Evolutionary conservation across 2,797 vertebrate genomes (phyloP).

Genomic region (Sarcophilus harrisii): DNA sequence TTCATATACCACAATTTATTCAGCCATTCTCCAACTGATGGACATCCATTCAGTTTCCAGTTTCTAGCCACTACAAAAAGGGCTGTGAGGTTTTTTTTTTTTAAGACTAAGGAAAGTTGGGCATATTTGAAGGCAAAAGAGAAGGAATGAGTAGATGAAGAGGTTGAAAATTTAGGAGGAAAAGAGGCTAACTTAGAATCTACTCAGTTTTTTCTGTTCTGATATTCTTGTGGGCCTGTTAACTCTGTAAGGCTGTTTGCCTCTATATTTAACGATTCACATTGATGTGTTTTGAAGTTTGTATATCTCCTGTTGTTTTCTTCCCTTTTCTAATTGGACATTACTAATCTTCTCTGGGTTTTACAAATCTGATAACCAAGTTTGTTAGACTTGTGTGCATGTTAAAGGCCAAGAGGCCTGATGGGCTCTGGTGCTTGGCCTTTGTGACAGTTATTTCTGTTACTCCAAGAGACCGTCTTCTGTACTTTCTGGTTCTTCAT

Average conservation of each 20-base stretch:
- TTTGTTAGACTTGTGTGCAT: not conserved
- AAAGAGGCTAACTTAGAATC: not conserved
- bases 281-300: not conserved
- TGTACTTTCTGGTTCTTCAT: not conserved
- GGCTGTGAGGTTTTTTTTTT: too few species aligned
- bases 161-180: not conserved
- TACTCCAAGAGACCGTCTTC: not conserved
- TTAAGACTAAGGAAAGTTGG: not conserved
- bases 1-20: too few species aligned
- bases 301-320: not conserved
- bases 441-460: not conserved
- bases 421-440: not conserved
- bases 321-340: not conserved
- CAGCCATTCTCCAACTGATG: too few species aligned
- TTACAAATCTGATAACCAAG: not conserved
- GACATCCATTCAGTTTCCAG: too few species aligned
- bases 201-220: not conserved
- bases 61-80: too few species aligned
- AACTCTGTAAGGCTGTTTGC: not conserved
- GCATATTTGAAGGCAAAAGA: not conserved
- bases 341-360: not conserved
- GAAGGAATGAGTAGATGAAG: not conserved
- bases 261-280: not conserved
- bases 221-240: not conserved
- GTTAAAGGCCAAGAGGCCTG: not conserved